phyloP scores from a whole-genome alignment of 1,140 invertebrate species.

The Dendrolimus punctatus region DNA sequence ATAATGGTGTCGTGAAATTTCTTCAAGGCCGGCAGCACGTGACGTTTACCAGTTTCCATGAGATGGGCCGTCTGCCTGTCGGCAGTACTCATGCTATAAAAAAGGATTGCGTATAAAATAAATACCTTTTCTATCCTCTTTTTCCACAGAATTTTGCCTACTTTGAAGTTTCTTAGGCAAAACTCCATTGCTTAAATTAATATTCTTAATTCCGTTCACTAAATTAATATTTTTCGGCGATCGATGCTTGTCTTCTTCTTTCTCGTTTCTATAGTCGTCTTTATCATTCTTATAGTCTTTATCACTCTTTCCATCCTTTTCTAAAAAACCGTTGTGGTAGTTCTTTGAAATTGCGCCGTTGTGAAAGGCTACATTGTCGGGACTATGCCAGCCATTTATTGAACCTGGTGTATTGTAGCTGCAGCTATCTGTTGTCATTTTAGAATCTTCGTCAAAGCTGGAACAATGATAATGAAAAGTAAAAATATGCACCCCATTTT shows the following conservation, averaged over 20 bases:
- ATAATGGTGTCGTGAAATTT: too few species aligned
- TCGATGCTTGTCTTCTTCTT: conserved; percentile 17
- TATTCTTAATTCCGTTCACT: conserved; percentile 54
- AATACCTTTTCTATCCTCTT: conserved; percentile 54
- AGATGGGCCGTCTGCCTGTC: too few species aligned
- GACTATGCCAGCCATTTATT: conserved; percentile 70
- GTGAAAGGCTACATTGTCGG: conserved; percentile 47
- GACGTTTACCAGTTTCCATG: too few species aligned
- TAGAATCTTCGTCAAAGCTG: conserved; percentile 70
- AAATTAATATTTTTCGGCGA: conserved; percentile 65
- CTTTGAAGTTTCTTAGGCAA: conserved; percentile 50
- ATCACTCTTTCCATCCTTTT: conserved; percentile 32
- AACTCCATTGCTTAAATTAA: conserved; percentile 59
- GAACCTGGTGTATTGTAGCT: conserved; percentile 66
- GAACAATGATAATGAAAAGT: conserved; percentile 16
- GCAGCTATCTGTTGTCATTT: conserved; percentile 68
- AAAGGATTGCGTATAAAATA: not conserved
- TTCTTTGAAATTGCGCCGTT: conserved; percentile 61
- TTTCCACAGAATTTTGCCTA: conserved; percentile 52
- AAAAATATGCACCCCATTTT: not conserved
- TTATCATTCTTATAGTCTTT: conserved; percentile 39
- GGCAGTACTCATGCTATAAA: too few species aligned
- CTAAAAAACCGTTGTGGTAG: conserved; percentile 53
- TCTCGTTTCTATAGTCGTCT: conserved; percentile 33
- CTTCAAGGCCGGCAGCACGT: too few species aligned